These are phyloP conservation scores for Pangasius larnaudii DNA, from an alignment of 2,797 vertebrate genomes.

Conservation along the genomic window DNA sequence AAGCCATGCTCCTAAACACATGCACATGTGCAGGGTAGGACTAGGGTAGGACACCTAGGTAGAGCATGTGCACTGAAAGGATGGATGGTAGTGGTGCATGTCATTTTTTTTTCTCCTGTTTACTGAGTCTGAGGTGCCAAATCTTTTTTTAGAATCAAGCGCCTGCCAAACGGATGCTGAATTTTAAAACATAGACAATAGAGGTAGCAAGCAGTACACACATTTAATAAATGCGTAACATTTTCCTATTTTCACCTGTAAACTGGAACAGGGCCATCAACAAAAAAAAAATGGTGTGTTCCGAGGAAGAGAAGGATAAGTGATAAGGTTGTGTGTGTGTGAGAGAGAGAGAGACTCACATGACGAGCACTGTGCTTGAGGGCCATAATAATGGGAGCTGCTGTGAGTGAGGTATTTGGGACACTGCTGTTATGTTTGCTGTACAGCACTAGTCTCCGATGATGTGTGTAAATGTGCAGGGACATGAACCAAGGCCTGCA, in stretches of 20 bases:
- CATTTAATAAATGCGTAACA: background rate
- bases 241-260: background rate
- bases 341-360: too few species aligned
- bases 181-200: background rate
- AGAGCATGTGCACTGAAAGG: background rate
- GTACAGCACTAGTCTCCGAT: background rate
- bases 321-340: background rate
- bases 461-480: background rate
- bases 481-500: background rate
- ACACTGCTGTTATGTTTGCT: slow-evolving; percentile 3
- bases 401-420: slow-evolving; percentile 11
- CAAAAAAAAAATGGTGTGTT: too few species aligned
- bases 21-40: background rate
- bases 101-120: background rate
- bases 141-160: background rate
- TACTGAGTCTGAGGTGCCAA: background rate
- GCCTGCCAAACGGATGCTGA: background rate
- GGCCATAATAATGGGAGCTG: background rate
- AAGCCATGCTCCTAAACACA: background rate
- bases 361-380: background rate
- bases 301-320: background rate
- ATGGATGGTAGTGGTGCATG: background rate
- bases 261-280: background rate
- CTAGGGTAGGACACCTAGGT: background rate
- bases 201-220: background rate